Conservation (phyloP, 2,888 invertebrate species). For the Napeogenes sylphis region DNA sequence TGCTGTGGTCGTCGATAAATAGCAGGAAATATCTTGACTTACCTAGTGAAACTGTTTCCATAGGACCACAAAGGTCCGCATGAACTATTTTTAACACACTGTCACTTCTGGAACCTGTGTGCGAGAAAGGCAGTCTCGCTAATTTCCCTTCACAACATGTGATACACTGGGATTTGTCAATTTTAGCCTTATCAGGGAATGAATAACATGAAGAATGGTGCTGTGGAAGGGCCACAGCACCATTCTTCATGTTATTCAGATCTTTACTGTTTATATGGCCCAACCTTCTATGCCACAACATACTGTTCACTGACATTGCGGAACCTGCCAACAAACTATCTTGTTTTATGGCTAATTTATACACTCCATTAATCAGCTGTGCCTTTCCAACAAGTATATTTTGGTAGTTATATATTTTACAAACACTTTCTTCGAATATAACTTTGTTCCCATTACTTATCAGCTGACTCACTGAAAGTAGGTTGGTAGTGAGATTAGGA, state of each 20-base stretch:
- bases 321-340: no score
- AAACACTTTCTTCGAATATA: conserved; percentile 16
- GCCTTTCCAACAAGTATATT: conserved; percentile 22
- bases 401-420: conserved; percentile 17
- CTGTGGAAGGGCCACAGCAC: no score
- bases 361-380: conserved; percentile 20
- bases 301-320: no score
- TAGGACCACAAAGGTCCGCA: background rate
- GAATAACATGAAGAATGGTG: no score
- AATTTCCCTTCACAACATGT: background rate
- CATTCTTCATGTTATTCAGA: background rate
- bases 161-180: background rate
- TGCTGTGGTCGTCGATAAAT: background rate
- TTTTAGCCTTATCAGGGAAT: background rate
- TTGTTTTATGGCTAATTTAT: conserved; percentile 16
- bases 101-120: background rate
- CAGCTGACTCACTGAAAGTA: conserved; percentile 30
- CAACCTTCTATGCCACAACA: conserved; percentile 28
- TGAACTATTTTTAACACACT: background rate
- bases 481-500: conserved; percentile 29
- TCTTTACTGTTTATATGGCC: conserved; percentile 27
- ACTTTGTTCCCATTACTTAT: conserved; percentile 24
- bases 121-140: background rate
- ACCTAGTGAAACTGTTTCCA: conserved; percentile 11
- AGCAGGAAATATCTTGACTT: background rate